Evolutionary conservation across 2,113 vertebrate species (phyloP).

Genomic region (Cyphomyrus plagiostoma): DNA sequence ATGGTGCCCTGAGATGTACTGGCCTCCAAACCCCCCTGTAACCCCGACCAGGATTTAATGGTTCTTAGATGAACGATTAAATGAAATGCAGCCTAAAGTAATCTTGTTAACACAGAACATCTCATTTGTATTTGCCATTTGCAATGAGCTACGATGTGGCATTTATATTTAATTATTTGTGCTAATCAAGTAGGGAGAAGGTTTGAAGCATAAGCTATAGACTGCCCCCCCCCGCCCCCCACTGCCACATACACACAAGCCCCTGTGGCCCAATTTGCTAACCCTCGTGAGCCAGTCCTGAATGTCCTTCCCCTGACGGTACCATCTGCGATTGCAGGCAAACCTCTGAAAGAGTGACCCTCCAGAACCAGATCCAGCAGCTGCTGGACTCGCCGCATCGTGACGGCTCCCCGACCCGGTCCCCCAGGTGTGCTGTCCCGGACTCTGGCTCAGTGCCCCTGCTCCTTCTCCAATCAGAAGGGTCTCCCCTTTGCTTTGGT

Average conservation of each 20-base stretch:
- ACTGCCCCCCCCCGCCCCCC: neutral
- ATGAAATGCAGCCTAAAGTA: neutral
- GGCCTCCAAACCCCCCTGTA: neutral
- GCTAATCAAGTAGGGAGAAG: neutral
- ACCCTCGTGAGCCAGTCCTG: neutral
- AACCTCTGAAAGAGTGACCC: conserved; percentile 71
- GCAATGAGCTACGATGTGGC: neutral
- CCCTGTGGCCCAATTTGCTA: neutral
- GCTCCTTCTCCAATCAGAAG: neutral
- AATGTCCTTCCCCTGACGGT: neutral
- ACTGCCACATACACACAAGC: neutral
- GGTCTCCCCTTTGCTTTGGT: neutral
- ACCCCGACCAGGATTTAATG: neutral
- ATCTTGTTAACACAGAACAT: neutral
- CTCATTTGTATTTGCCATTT: neutral
- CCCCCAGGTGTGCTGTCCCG: conserved; percentile 67
- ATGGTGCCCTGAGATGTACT: neutral
- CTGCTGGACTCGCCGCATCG: conserved; percentile 72
- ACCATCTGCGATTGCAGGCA: conserved; percentile 61
- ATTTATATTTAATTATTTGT: neutral
- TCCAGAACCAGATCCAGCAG: conserved; percentile 88
- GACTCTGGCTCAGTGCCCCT: neutral
- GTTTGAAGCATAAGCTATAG: neutral
- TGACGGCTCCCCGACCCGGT: conserved; percentile 65
- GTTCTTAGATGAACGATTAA: neutral